phyloP scores from a whole-genome alignment of 2,888 invertebrate genomes.

The Parapristionchus giblindavisi region DNA sequence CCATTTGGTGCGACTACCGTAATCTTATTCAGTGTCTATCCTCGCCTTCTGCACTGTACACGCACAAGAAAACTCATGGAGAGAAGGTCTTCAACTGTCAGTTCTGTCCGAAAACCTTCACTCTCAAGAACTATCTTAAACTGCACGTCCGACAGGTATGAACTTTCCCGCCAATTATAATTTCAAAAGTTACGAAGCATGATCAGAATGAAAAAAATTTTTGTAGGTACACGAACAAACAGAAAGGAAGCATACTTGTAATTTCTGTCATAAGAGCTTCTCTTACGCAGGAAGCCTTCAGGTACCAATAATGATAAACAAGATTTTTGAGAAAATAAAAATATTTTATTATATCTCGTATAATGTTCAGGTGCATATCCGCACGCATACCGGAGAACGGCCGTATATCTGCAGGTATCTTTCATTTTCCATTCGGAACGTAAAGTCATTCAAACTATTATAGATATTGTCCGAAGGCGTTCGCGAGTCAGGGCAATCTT shows the following conservation, averaged over 20 bases:
- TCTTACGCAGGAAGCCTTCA: slow-evolving; percentile 69
- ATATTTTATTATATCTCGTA: not conserved
- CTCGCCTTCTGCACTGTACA: slow-evolving; percentile 69
- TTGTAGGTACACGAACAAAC: slow-evolving; percentile 66
- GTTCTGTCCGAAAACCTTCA: slow-evolving; percentile 68
- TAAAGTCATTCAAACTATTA: too few relatives aligned
- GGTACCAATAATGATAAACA: slow-evolving; percentile 39
- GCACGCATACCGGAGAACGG: slow-evolving; percentile 69
- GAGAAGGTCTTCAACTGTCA: slow-evolving; percentile 67
- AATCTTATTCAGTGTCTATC: slow-evolving; percentile 51
- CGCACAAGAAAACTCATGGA: slow-evolving; percentile 70
- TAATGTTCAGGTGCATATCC: slow-evolving; percentile 62
- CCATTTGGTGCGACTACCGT: not conserved
- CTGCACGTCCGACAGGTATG: slow-evolving; percentile 64
- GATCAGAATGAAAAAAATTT: not conserved
- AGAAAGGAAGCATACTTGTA: slow-evolving; percentile 65
- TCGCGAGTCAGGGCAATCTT: slow-evolving; percentile 69
- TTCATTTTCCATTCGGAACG: too few relatives aligned
- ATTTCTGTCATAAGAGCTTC: slow-evolving; percentile 65
- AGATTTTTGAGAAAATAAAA: not conserved
- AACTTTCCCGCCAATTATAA: not conserved
- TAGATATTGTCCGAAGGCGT: slow-evolving; percentile 67
- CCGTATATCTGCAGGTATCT: slow-evolving; percentile 66
- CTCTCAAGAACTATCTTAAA: slow-evolving; percentile 69
- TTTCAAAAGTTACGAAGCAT: not conserved